Base-by-base conservation (phyloP, 1,140 invertebrate species). In the Trinorchestia longiramus region DNA sequence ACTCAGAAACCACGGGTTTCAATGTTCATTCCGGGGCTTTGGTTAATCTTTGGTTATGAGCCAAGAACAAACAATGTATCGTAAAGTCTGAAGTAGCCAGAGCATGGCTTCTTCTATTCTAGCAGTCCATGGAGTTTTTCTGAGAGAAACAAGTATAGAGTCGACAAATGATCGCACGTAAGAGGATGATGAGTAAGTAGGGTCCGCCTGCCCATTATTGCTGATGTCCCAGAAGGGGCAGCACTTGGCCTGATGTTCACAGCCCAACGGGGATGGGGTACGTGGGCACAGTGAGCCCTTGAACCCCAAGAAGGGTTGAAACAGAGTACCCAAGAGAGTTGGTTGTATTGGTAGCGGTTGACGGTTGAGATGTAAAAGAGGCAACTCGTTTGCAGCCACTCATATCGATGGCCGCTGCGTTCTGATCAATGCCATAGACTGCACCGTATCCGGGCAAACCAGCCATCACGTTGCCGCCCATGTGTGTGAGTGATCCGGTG, bases 201-300 rank as follows among this genome's bases (percentile, higher is more conserved):
- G 41, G 41, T 90, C 88, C n/a, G n/a, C 88, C 92, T 95, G 95
- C 95, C 95, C 95, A 87, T 96, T 95, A 95, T 95, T 96, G 44
- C 87, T 95, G 96, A 94, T 87, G 45, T 95, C 94, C 95, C 96
- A 95, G 19, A n/a, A 47, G 8, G 36, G 92, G 92, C 44, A 47
- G 17, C 36, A 47, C 15, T 43, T 23, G 57, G 95, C 45, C 95
- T 94, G 95, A 90, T 95, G 96, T 96, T 96, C 96, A 96, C 96
- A 96, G 96, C 95, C 96, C 96, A 96, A 96, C 96, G 91, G 96
- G 96, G 95, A 96, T 96, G 95, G 96, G 96, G 96, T 96, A 96
- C 77, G 96, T 96, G 95, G 96, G 96, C 95, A 96, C 96, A 95
- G 96, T 96, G 96, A 96, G 96, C 57, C 96, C 96, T 91, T 96